Base-by-base conservation (phyloP, 2,113 vertebrate species). In the Cinclus mexicanus region DNA sequence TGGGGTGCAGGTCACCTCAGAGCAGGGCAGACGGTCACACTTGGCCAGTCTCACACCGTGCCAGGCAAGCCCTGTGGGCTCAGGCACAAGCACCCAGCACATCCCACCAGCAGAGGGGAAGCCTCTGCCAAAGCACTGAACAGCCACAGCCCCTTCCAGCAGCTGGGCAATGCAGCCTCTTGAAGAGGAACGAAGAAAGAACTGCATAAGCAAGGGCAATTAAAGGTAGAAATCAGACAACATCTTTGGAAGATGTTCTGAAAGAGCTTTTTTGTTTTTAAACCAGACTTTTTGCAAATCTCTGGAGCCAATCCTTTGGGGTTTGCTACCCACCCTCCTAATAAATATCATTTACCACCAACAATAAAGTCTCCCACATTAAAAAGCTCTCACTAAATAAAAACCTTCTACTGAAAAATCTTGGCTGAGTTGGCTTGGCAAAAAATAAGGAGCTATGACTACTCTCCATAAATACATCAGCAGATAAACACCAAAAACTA, bases 401-500 rank as follows among this genome's bases (percentile, higher is more conserved):
- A 91, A 95, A 80, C 71, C 71, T 95, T 95, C 86, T 87, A 92
- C 93, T 94, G 89, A 94, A 95, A 95, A 91, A 87, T 88, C 81
- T 82, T 92, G 92, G 93, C 93, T 80, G 89, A 89, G 79, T 47
- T 87, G 37, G 72, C 72, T 92, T 89, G 80, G 92, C 92, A 96
- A 94, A 84, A 96, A 96, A 92, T 57, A 88, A 93, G 78, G 55
- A 93, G 64, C 91, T 94, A 83, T 86, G 95, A 94, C 84, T 93
- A 84, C 68, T 90, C 93, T 94, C 89, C 94, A 95, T 95, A 96
- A 96, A 96, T 95, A 96, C 83, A 96, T 94, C 91, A 95, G 91
- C 11, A 39, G 92, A 87, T 81, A 93, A 93, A 95, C 94, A 96
- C 93, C 95, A 95, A 95, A 74, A 88, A 41, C 83, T 85, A 90